Evolutionary conservation across 2,888 invertebrate genomes (phyloP), one percentile per base, ranked within the genome.

Genomic region (Conus canariensis): DNA sequence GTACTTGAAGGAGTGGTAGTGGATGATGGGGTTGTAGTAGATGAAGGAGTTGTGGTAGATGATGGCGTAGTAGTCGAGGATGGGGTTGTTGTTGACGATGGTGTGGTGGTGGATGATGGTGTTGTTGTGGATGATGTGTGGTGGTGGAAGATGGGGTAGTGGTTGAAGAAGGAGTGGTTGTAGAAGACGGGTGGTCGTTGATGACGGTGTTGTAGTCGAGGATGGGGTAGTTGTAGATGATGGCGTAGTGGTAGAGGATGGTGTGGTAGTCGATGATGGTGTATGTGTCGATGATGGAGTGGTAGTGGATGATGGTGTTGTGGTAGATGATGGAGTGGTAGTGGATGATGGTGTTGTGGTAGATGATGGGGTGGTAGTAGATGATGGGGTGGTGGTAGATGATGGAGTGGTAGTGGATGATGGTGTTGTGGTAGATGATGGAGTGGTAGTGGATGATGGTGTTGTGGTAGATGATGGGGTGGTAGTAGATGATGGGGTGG

Each of bases 101-200:
- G 85, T 22, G 59, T 85, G 25, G 85, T 60, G 19, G 60, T 85
- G 60, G 60, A 85, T 85, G 85, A 59, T 25, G n/a, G 59, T 8
- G 85, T 25, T 16, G 85, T 85, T n/a, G 85, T 85, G 7, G 85
- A 85, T 85, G 85, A 60, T 58, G 85, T 7, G 85, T 85, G n/a
- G 85, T 85, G n/a, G 85, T 85, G 1, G 85, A 85, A 59, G 85
- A 85, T 60, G 60, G 59, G 0, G 25, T 59, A 4, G 85, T 60
- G 59, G 85, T 85, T 4, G 85, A 85, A n/a, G 85, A 85, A n/a
- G 85, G 22, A 2, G 60, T 85, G 56, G 85, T 85, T n/a, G 85
- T 85, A 7, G 85, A 60, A n/a, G 60, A 85, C 59, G 85, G 9
- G 85, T 60, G 56, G 82, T 83, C 56, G 82, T 83, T 5, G 83